Conservation (phyloP, 2,888 invertebrate species). For the Digitonthophagus gazella region DNA sequence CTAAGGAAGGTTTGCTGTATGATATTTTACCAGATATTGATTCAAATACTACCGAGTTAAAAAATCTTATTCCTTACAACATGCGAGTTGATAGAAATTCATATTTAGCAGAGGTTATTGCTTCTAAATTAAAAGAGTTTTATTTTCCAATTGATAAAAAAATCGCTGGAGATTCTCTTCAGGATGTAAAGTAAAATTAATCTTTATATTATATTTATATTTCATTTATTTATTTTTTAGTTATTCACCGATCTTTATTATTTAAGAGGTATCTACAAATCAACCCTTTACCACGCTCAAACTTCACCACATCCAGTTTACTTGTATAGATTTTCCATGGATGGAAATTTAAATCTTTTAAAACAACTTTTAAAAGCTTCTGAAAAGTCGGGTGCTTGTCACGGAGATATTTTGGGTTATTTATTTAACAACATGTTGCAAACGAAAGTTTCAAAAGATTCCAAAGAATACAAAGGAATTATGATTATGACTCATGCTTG, state of each 20-base stretch:
- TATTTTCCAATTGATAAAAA: no score
- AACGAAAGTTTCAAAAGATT: constrained; percentile 32
- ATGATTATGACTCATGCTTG: no score
- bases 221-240: constrained; percentile 21
- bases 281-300: constrained; percentile 35
- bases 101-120: constrained; percentile 35
- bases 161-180: no score
- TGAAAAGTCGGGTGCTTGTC: constrained; percentile 31
- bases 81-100: constrained; percentile 37
- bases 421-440: constrained; percentile 33
- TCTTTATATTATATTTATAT: no score
- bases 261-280: constrained; percentile 36
- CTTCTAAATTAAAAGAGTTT: no score
- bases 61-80: constrained; percentile 34
- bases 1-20: constrained; percentile 33
- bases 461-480: constrained; percentile 33
- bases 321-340: constrained; percentile 40
- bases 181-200: constrained; percentile 32
- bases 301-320: constrained; percentile 40
- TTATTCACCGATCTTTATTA: constrained; percentile 44
- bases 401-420: constrained; percentile 38
- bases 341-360: constrained; percentile 29
- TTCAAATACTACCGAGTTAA: constrained; percentile 29
- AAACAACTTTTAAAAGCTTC: constrained; percentile 24
- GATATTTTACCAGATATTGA: constrained; percentile 29